phyloP scores from a whole-genome alignment of 2,113 vertebrate species.

The Eublepharis macularius region DNA sequence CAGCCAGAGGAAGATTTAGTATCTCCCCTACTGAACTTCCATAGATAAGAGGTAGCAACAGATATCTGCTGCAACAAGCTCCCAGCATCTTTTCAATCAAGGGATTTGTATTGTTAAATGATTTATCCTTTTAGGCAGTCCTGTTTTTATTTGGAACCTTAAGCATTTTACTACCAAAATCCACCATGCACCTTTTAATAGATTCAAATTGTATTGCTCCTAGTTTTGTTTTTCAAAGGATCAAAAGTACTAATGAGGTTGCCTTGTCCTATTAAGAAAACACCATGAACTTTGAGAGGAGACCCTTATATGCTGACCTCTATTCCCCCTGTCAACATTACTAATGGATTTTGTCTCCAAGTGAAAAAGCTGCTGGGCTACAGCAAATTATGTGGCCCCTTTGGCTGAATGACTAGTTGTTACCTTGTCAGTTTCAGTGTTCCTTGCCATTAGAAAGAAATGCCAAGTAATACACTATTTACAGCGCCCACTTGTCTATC shows the following conservation, averaged over 20 bases:
- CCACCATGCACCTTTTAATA: accelerated
- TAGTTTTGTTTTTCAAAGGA: conserved; percentile 4
- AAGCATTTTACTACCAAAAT: background rate
- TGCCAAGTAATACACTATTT: conserved; percentile 40
- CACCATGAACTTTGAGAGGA: background rate
- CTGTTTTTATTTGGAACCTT: background rate
- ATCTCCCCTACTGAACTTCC: too few relatives aligned
- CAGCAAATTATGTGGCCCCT: conserved; percentile 28
- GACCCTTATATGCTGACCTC: conserved; percentile 9
- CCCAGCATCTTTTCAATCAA: background rate
- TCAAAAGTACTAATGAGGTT: background rate
- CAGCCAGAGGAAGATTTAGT: too few relatives aligned
- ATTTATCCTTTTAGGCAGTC: background rate
- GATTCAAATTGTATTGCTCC: background rate
- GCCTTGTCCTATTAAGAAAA: background rate
- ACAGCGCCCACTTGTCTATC: conserved; percentile 29
- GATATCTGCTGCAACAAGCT: too few relatives aligned
- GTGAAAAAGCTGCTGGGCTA: conserved; percentile 35
- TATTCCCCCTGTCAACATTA: conserved; percentile 39
- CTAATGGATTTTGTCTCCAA: conserved; percentile 36
- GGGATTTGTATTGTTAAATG: background rate
- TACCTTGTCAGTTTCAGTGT: conserved; percentile 34
- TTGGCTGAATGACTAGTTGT: conserved; percentile 16
- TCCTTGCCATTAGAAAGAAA: conserved; percentile 44
- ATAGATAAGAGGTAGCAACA: too few relatives aligned